Conservation (phyloP, 2,113 vertebrate species). For the Albula glossodonta region DNA sequence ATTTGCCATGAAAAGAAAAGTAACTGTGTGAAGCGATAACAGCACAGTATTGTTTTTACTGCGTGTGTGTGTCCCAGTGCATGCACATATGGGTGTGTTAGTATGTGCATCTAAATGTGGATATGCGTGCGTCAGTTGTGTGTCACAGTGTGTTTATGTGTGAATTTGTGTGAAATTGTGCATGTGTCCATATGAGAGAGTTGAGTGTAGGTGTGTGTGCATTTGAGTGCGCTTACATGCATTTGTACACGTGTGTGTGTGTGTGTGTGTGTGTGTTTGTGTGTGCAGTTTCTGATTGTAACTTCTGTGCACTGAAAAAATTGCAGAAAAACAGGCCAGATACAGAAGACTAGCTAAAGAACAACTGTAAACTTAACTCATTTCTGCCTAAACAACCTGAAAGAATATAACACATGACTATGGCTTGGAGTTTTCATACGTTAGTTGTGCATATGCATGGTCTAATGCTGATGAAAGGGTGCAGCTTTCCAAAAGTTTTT, state of each 20-base stretch:
- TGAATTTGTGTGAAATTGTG: background rate
- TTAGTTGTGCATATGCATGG: too few species aligned
- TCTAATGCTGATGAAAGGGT: too few species aligned
- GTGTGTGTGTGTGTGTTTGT: conserved; percentile 11
- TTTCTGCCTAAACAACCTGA: too few species aligned
- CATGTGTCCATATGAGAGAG: background rate
- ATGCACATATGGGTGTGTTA: background rate
- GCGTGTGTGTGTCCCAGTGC: conserved; percentile 1
- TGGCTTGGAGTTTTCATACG: too few species aligned
- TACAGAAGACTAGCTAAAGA: too few species aligned
- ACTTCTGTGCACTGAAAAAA: background rate
- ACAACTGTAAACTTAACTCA: too few species aligned
- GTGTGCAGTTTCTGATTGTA: background rate
- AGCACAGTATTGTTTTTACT: background rate
- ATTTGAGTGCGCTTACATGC: too few species aligned
- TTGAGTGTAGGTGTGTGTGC: background rate
- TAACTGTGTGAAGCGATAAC: background rate
- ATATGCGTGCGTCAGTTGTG: background rate
- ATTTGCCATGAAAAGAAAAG: background rate
- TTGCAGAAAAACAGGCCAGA: too few species aligned
- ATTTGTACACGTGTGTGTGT: background rate
- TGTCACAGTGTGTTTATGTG: conserved; percentile 5
- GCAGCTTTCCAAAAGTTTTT: too few species aligned
- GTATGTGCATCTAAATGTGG: background rate
- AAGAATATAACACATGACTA: too few species aligned